phyloP scores from a whole-genome alignment of 2,797 vertebrate genomes.

The Atherinosoma microstoma region DNA sequence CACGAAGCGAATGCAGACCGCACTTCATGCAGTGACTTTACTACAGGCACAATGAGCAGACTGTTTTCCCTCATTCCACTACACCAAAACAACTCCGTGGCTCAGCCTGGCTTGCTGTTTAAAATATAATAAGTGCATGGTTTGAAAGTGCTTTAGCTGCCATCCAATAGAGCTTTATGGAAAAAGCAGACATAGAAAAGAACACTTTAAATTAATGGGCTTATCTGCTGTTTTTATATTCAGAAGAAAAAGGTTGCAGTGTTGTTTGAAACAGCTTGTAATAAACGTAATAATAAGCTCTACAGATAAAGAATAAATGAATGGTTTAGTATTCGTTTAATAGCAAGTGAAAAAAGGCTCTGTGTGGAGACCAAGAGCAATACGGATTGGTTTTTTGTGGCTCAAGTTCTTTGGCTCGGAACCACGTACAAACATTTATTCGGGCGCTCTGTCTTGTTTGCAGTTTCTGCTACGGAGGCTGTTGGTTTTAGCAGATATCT shows the following conservation, averaged over 20 bases:
- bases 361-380: conserved; percentile 51
- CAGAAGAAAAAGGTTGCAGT: conserved; percentile 27
- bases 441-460: conserved; percentile 69
- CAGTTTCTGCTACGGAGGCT: conserved; percentile 60
- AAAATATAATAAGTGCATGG: conserved; percentile 27
- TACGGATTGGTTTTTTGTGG: conserved; percentile 65
- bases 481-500: conserved; percentile 76
- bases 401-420: conserved; percentile 70
- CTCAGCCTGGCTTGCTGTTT: conserved; percentile 22
- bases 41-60: conserved; percentile 53
- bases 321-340: conserved; percentile 55
- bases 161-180: conserved; percentile 17
- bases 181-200: conserved; percentile 38
- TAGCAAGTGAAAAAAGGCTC: conserved; percentile 53
- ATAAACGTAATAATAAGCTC: conserved; percentile 48
- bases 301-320: conserved; percentile 53
- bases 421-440: conserved; percentile 82
- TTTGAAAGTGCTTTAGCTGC: conserved; percentile 16
- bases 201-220: conserved; percentile 29
- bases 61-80: conserved; percentile 48
- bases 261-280: conserved; percentile 34
- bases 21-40: conserved; percentile 47
- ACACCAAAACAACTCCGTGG: conserved; percentile 36
- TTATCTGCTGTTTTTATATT: conserved; percentile 38
- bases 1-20: conserved; percentile 28